phyloP scores from a whole-genome alignment of 1,140 invertebrate species.

The Ips nitidus region DNA sequence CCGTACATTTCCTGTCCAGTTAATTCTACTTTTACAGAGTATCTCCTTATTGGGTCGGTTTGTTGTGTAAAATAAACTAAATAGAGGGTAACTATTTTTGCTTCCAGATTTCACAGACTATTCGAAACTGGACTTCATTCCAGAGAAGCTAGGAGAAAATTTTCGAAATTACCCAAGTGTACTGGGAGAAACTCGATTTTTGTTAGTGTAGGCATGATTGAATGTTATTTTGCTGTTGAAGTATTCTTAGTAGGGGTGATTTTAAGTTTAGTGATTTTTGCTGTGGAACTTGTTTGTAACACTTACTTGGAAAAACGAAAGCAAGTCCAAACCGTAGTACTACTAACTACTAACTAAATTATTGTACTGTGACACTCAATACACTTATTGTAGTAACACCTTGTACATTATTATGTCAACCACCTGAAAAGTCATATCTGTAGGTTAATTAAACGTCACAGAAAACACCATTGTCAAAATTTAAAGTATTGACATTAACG shows the following conservation, averaged over 20 bases:
- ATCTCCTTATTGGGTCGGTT: constrained; percentile 61
- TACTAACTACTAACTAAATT: no score
- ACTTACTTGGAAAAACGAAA: not conserved
- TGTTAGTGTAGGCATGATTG: constrained; percentile 41
- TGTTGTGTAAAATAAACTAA: not conserved
- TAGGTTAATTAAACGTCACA: no score
- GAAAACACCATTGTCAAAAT: constrained; percentile 21
- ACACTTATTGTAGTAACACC: no score
- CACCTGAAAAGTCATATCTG: no score
- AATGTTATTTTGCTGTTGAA: constrained; percentile 42
- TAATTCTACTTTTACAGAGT: constrained; percentile 61
- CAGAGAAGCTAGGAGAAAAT: constrained; percentile 56
- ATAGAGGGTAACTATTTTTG: not conserved
- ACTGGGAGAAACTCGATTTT: constrained; percentile 36
- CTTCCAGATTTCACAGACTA: constrained; percentile 57
- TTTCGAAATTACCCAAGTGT: constrained; percentile 60
- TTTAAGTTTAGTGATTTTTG: constrained; percentile 28
- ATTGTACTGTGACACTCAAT: no score
- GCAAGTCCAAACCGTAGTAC: no score
- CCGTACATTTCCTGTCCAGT: constrained; percentile 59
- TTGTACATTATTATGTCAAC: no score
- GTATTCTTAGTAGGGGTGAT: constrained; percentile 37
- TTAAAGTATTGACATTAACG: constrained; percentile 22
- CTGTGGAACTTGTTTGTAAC: constrained; percentile 13
- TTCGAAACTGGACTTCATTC: constrained; percentile 60